A percentile compares a stretch with the other conserved stretches of the same genome.
phyloP scores from a whole-genome alignment of 2,888 invertebrate species.

The Spatulosminthurus flaviceps region DNA sequence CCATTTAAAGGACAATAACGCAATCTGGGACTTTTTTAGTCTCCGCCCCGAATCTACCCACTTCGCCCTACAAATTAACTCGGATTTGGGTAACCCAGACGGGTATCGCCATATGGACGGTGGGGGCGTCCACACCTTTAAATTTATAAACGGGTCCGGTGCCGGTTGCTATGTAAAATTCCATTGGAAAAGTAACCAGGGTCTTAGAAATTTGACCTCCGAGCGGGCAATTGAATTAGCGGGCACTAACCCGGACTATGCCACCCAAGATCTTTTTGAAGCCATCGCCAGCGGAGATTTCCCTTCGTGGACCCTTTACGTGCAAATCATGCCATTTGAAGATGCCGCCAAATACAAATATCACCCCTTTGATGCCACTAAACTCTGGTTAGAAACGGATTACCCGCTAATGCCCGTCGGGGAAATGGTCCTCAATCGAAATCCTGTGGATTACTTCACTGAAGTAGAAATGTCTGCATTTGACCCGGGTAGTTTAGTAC shows the following conservation, averaged over 20 bases:
- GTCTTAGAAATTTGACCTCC: conserved; percentile 67
- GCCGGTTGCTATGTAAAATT: conserved; percentile 76
- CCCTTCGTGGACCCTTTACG: conserved; percentile 68
- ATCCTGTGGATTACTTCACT: conserved; percentile 69
- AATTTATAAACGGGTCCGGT: conserved; percentile 80
- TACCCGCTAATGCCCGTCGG: conserved; percentile 70
- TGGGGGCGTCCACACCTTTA: conserved; percentile 65
- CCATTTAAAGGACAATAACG: conserved; percentile 66
- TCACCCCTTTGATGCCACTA: conserved; percentile 86
- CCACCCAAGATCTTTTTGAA: conserved; percentile 66
- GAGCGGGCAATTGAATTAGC: conserved; percentile 64
- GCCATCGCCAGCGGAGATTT: conserved; percentile 66
- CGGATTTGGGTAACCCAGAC: conserved; percentile 69
- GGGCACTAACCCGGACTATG: conserved; percentile 66
- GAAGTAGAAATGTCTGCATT: conserved; percentile 71
- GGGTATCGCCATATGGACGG: not conserved
- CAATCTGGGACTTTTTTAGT: conserved; percentile 74
- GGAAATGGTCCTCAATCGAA: conserved; percentile 68
- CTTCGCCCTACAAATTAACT: conserved; percentile 84
- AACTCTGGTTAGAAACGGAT: conserved; percentile 68
- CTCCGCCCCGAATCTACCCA: conserved; percentile 87
- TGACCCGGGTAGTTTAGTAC: conserved; percentile 67
- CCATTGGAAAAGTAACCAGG: conserved; percentile 67
- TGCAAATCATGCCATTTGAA: conserved; percentile 73
- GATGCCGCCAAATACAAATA: conserved; percentile 81